Evolutionary conservation across 2,113 vertebrate genomes (phyloP), one percentile per base, ranked within the genome.

Genomic region (Phalacrocorax aristotelis): DNA sequence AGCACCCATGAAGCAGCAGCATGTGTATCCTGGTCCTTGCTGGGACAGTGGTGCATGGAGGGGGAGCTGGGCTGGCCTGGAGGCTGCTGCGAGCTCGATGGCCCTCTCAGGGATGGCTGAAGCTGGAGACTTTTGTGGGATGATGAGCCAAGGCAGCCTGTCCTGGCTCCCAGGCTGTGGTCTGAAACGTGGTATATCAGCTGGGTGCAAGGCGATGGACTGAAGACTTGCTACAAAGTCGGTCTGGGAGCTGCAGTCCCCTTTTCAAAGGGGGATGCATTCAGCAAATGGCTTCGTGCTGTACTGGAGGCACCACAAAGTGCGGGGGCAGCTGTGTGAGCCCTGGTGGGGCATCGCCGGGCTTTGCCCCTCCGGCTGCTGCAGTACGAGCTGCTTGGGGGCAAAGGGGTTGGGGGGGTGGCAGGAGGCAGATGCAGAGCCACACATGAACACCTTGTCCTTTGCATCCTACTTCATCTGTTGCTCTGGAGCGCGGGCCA

Each of bases 391-490:
- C 10, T 76, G 11, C 25, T 13, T 1, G 1, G 21, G 58, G 14
- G 21, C 8, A 11, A 49, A 29, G 11, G n/a, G 8, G 6, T 26
- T 42, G n/a, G 5, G 29, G 48, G 21, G 17, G 7, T 51, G 49
- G 64, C 42, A 48, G 77, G 80, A 83, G 71, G 34, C 0, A 7
- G 88, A 19, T 60, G 58, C 16, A 22, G 76, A 88, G 54, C 60
- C 44, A 2, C 40, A 36, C 9, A 10, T 19, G 87, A 64, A 71
- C 85, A 42, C 71, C 52, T 69, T 89, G 92, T 92, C 83, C 96
- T 92, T 87, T 93, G 49, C 77, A 9, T 77, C 74, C 77, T 82
- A 19, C 95, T 88, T 85, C 21, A 48, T 86, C 80, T 36, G 65
- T 57, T 0, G 2, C 65, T 77, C 46, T 20, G 93, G 46, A 93